phyloP scores from a whole-genome alignment of 1,140 invertebrate species.

The Orussus abietinus region DNA sequence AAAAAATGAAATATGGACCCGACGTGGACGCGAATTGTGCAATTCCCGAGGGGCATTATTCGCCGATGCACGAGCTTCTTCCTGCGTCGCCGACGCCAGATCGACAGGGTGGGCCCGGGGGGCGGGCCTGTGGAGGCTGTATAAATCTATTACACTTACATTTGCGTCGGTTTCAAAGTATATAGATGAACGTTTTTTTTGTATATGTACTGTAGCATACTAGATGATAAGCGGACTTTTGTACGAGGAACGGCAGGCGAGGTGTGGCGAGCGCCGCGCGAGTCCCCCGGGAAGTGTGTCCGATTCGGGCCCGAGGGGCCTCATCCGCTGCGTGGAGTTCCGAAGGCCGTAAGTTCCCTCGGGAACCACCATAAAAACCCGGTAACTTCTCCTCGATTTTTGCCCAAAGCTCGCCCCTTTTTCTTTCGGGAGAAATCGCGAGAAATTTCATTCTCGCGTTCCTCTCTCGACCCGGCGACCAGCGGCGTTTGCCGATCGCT shows the following conservation, averaged over 20 bases:
- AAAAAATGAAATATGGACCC: no score
- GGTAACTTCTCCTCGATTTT: no score
- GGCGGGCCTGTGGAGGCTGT: no score
- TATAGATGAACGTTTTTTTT: conserved; percentile 37
- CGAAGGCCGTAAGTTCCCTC: no score
- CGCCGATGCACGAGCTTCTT: no score
- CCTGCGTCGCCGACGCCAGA: no score
- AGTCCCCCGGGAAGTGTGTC: conserved; percentile 8
- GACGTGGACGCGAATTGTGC: background rate
- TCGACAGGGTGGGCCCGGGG: no score
- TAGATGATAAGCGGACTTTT: conserved; percentile 40
- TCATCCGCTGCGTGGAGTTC: no score
- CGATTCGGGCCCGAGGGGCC: conserved; percentile 11
- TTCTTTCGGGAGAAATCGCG: conserved; percentile 4
- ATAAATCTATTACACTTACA: conserved; percentile 32
- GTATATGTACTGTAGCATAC: conserved; percentile 51
- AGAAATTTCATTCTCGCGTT: background rate
- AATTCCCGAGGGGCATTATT: conserved; percentile 3
- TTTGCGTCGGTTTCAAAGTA: conserved; percentile 30
- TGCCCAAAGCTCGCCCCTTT: no score
- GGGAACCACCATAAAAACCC: no score
- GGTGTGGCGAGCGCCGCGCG: background rate
- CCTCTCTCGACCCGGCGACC: background rate
- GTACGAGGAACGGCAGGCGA: conserved; percentile 23
- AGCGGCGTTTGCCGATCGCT: conserved; percentile 16